A percentile compares a stretch with the other conserved stretches of the same genome.
These are phyloP conservation scores for Rhabdomys pumilio DNA, from an alignment of 2,797 vertebrate species.

Conservation along the genomic window DNA sequence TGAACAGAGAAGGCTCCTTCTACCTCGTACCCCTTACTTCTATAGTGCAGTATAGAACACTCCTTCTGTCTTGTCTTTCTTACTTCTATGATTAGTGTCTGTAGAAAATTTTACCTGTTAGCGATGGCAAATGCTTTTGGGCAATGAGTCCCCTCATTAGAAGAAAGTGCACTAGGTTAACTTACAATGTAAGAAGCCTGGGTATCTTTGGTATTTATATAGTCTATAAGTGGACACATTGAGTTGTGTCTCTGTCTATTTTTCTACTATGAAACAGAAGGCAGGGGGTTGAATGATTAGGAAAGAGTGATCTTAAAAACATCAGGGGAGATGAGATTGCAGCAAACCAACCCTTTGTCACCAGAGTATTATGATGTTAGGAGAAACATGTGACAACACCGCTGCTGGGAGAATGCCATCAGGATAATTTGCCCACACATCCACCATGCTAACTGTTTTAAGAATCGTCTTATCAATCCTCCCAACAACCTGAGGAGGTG, in stretches of 20 bases:
- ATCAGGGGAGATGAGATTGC: neutral
- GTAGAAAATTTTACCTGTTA: neutral
- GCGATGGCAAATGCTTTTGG: neutral
- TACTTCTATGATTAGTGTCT: neutral
- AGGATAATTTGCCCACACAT: neutral
- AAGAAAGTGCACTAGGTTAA: neutral
- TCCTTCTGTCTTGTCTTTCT: neutral
- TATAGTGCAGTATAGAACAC: neutral
- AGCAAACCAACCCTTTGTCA: neutral
- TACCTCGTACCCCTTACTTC: neutral
- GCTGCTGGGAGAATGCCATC: neutral
- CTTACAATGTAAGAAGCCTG: neutral
- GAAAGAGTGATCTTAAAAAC: neutral
- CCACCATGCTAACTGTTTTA: neutral
- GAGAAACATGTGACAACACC: neutral
- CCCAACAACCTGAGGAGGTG: neutral
- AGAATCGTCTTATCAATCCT: neutral
- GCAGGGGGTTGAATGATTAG: neutral
- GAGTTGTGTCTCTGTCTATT: neutral
- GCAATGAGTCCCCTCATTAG: neutral
- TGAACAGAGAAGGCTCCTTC: neutral
- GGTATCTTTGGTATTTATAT: neutral
- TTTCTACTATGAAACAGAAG: neutral
- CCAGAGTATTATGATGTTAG: no score
- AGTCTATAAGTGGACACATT: neutral